A percentile compares a stretch with the other conserved stretches of the same genome.
phyloP scores from a whole-genome alignment of 92 coral and sea anemone genomes.

The Ricordea florida region DNA sequence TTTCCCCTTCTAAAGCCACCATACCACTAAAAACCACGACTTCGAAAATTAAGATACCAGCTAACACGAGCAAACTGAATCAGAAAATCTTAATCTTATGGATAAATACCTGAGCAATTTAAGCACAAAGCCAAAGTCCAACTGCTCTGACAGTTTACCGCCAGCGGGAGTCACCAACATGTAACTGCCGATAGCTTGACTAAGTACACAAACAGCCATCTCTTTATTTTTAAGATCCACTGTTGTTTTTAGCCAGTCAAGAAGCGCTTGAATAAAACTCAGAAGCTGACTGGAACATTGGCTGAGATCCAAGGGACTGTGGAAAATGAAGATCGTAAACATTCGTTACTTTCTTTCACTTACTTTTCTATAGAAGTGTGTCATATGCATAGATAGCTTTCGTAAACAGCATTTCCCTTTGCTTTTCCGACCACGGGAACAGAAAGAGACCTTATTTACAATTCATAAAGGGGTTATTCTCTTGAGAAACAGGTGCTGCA shows the following conservation, averaged over 20 bases:
- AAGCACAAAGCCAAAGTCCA: constrained; percentile 38
- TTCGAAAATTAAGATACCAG: too few species aligned
- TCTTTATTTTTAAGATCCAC: neutral
- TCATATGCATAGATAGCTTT: neutral
- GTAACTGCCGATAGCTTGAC: constrained; percentile 73
- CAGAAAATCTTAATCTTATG: too few species aligned
- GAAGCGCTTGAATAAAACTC: constrained; percentile 15
- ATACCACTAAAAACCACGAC: too few species aligned
- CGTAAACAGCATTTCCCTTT: neutral
- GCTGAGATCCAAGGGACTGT: constrained; percentile 22
- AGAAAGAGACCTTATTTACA: too few species aligned
- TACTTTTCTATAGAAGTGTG: too few species aligned
- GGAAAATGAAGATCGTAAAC: neutral
- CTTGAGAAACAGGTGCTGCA: too few species aligned
- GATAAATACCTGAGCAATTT: constrained; percentile 75
- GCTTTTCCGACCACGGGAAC: too few species aligned
- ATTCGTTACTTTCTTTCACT: too few species aligned
- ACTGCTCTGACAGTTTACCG: constrained; percentile 2
- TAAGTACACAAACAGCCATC: constrained; percentile 48
- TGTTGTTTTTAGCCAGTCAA: neutral
- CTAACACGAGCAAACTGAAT: too few species aligned
- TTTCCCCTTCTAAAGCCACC: too few species aligned
- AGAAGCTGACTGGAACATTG: constrained; percentile 15
- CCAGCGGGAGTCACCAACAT: constrained; percentile 6
- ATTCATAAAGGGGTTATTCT: too few species aligned